Evolutionary conservation across 1,140 invertebrate species (phyloP).

Genomic region (Drosophila sp.): DNA sequence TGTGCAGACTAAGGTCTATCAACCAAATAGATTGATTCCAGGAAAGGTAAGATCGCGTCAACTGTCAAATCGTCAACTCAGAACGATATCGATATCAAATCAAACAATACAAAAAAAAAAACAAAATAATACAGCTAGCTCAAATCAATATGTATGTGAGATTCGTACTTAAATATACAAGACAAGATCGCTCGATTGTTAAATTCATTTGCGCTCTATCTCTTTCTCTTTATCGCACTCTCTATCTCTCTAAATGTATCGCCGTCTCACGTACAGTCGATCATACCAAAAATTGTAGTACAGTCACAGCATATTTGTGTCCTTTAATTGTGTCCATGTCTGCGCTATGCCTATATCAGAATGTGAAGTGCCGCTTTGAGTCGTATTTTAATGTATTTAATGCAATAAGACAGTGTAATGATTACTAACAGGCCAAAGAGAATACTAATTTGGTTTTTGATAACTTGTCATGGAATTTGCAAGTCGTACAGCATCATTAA

Average conservation of each 20-base stretch:
- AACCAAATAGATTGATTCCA: conserved; percentile 87
- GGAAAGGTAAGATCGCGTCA: conserved; percentile 85
- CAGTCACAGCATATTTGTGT: conserved; percentile 55
- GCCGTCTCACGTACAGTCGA: conserved; percentile 57
- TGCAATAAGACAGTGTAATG: conserved; percentile 51
- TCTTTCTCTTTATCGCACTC: conserved; percentile 26
- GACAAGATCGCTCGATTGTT: conserved; percentile 49
- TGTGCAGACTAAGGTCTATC: conserved; percentile 90
- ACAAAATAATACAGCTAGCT: conserved; percentile 21
- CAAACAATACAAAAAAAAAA: conserved; percentile 41
- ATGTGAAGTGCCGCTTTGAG: conserved; percentile 41
- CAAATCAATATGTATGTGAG: conserved; percentile 58
- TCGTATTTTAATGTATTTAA: conserved; percentile 54
- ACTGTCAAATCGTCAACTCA: conserved; percentile 49
- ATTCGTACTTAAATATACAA: conserved; percentile 29
- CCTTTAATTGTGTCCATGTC: conserved; percentile 38
- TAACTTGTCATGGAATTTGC: conserved; percentile 59
- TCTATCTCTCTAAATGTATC: conserved; percentile 35
- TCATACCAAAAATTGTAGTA: conserved; percentile 33
- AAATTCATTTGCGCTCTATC: conserved; percentile 42
- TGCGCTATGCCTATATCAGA: conserved; percentile 43
- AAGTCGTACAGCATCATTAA: conserved; percentile 66
- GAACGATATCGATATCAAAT: conserved; percentile 37
- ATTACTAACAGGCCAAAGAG: conserved; percentile 57
- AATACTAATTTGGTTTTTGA: conserved; percentile 62